Conservation (phyloP, 1,140 invertebrate species). For the Pseudobourletiella spinata region DNA sequence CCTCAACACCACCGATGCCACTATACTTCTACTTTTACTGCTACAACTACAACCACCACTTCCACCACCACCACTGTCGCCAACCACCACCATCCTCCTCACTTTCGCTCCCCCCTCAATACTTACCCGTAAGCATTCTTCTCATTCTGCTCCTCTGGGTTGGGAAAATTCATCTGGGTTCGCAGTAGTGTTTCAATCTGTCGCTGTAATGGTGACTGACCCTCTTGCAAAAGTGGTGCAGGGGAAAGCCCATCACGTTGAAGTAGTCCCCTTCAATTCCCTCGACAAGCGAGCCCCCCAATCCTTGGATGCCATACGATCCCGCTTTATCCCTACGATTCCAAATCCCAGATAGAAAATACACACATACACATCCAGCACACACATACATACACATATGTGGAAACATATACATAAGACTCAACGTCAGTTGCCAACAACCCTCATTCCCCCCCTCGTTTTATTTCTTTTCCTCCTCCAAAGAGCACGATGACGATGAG, state of each 20-base stretch:
- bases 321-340: slow-evolving; percentile 78
- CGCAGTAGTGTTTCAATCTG: neutral
- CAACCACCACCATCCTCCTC: no score
- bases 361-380: neutral
- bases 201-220: slow-evolving; percentile 41
- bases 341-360: neutral
- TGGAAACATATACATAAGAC: neutral
- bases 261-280: slow-evolving; percentile 83
- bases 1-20: no score
- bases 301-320: slow-evolving; percentile 84
- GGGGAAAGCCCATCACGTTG: slow-evolving; percentile 86
- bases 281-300: slow-evolving; percentile 75
- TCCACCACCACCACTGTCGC: no score
- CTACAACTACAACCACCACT: no score
- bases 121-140: no score
- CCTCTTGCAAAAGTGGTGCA: slow-evolving; percentile 63
- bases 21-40: no score
- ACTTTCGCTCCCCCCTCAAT: no score
- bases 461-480: no score
- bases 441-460: no score
- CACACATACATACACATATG: no score
- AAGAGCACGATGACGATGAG: no score
- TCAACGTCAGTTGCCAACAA: neutral
- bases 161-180: neutral
- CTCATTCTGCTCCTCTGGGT: neutral